These are phyloP conservation scores for Meriones unguiculatus DNA, from an alignment of 2,113 vertebrate species.

Conservation along the genomic window DNA sequence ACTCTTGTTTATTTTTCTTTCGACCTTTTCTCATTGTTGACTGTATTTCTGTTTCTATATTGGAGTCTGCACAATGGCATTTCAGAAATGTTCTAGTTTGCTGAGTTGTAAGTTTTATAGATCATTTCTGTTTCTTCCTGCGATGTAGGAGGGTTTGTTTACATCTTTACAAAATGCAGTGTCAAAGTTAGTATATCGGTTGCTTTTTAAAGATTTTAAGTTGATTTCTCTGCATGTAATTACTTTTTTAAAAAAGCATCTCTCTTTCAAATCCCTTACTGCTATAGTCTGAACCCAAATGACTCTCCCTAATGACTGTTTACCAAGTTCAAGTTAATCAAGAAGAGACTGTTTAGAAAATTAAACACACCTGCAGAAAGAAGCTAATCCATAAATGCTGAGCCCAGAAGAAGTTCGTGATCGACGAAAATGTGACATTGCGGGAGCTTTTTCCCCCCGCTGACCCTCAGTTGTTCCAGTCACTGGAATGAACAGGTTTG, in stretches of 20 bases:
- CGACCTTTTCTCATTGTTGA: not conserved
- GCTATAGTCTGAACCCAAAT: not conserved
- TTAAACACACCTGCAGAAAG: constrained; percentile 19
- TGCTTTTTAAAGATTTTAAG: constrained; percentile 23
- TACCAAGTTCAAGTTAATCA: constrained; percentile 39
- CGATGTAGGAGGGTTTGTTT: not conserved
- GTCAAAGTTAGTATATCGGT: not conserved
- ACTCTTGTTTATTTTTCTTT: constrained; percentile 7
- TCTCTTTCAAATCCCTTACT: constrained; percentile 15
- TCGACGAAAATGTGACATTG: constrained; percentile 59
- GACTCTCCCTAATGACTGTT: not conserved
- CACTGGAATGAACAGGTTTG: constrained; percentile 66
- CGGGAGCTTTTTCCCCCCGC: constrained; percentile 55
- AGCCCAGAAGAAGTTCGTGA: constrained; percentile 66
- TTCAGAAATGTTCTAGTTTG: constrained; percentile 6
- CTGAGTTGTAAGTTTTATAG: not conserved
- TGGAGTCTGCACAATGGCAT: not conserved
- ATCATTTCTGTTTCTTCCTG: not conserved
- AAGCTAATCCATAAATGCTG: constrained; percentile 42
- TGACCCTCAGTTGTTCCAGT: constrained; percentile 54
- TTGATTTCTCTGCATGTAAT: not conserved
- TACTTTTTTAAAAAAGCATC: not conserved
- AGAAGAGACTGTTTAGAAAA: not conserved
- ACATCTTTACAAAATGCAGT: constrained; percentile 1
- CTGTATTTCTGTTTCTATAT: constrained; percentile 34